Conservation (phyloP, 2,797 vertebrate species). For the Bothrops alternatus region DNA sequence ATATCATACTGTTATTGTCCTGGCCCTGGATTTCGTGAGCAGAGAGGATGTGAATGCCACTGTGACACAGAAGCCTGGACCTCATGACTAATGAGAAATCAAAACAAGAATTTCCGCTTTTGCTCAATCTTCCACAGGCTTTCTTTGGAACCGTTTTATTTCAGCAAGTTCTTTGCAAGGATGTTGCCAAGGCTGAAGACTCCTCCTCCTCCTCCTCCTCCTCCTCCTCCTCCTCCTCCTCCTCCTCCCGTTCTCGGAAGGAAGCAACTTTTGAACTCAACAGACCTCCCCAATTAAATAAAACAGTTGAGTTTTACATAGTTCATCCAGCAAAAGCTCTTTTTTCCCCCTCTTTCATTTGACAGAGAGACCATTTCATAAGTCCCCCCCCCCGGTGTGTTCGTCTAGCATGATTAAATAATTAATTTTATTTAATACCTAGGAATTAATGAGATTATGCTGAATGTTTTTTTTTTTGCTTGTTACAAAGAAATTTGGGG, state of each 20-base stretch:
- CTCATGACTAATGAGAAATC: slow-evolving; percentile 58
- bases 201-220: not conserved
- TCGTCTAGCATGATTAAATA: not conserved
- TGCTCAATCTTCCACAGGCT: slow-evolving; percentile 53
- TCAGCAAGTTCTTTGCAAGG: slow-evolving; percentile 6
- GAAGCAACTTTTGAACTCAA: not conserved
- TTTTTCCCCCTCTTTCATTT: not conserved
- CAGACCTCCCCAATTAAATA: not conserved
- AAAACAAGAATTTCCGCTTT: slow-evolving; percentile 68
- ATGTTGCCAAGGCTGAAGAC: slow-evolving; percentile 16
- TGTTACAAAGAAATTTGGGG: not conserved
- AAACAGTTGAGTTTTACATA: not conserved
- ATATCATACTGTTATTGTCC: slow-evolving; percentile 55
- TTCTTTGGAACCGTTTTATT: slow-evolving; percentile 54
- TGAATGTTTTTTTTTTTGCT: not conserved
- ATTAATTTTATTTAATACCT: not conserved
- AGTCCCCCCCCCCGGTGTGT: not conserved
- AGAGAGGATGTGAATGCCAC: slow-evolving; percentile 49
- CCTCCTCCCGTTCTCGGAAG: not conserved
- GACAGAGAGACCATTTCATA: not conserved
- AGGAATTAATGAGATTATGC: not conserved
- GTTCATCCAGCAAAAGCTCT: not conserved
- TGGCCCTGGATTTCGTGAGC: slow-evolving; percentile 52
- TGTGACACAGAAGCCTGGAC: slow-evolving; percentile 50
- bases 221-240: slow-evolving; percentile 6